A percentile compares a stretch with the other conserved stretches of the same genome.
phyloP scores from a whole-genome alignment of 2,888 invertebrate genomes.

The Balanococcus diminutus region DNA sequence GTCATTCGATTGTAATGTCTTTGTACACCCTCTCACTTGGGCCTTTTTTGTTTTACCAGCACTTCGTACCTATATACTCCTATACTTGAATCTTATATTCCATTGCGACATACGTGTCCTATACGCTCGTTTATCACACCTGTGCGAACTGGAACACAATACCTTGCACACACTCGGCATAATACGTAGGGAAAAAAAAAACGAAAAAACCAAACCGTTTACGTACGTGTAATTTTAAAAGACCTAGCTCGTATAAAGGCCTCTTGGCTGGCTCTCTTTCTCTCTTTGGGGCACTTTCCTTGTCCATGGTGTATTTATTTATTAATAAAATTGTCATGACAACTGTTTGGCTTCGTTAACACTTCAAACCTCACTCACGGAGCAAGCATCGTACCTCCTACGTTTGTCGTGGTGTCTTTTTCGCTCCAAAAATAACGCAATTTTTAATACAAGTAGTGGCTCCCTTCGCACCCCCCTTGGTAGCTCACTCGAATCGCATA shows the following conservation, averaged over 20 bases:
- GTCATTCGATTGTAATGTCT: constrained; percentile 45
- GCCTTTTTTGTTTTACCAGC: constrained; percentile 22
- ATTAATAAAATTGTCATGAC: constrained; percentile 45
- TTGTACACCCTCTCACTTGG: constrained; percentile 41
- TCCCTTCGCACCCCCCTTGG: too few species aligned
- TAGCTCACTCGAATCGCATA: neutral
- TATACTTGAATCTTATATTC: constrained; percentile 24
- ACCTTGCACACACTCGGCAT: neutral
- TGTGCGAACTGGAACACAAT: constrained; percentile 46
- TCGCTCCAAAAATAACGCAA: neutral
- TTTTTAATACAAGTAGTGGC: too few species aligned
- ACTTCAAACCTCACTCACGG: constrained; percentile 11
- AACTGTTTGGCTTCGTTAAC: constrained; percentile 51
- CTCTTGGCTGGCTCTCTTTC: neutral
- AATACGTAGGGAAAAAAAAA: neutral
- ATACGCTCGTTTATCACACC: constrained; percentile 49
- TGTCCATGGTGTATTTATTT: constrained; percentile 11
- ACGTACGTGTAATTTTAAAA: neutral
- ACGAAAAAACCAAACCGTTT: constrained; percentile 6
- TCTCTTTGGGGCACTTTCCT: neutral
- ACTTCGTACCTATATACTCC: neutral
- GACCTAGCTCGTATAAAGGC: neutral
- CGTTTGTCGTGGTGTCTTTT: neutral
- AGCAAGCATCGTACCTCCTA: neutral
- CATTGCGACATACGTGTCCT: constrained; percentile 50